A percentile compares a stretch with the other conserved stretches of the same genome.
These are phyloP conservation scores for Liparis tanakae DNA, from an alignment of 2,797 vertebrate genomes.

Conservation along the genomic window DNA sequence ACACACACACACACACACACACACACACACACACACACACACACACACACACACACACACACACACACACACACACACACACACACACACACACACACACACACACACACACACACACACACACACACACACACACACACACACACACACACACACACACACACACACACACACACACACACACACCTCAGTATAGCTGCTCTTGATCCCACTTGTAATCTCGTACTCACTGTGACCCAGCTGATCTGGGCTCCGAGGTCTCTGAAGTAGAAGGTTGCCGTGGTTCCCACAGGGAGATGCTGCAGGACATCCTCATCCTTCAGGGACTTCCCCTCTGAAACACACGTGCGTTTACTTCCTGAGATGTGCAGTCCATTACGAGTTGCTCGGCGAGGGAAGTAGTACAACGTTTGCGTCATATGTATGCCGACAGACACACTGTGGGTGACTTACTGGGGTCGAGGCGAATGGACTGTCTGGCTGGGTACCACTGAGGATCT, in stretches of 20 bases:
- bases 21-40: no score
- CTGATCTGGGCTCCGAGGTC: conserved; percentile 97
- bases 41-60: no score
- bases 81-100: no score
- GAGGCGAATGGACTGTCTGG: conserved; percentile 93
- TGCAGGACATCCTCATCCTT: conserved; percentile 96
- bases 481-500: conserved; percentile 97
- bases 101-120: no score
- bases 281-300: conserved; percentile 94
- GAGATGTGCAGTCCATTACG: background rate
- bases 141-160: no score
- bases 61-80: no score
- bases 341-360: background rate
- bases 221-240: conserved; percentile 93
- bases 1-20: no score
- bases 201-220: conserved; percentile 20
- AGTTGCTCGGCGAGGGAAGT: background rate
- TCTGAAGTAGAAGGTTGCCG: conserved; percentile 94
- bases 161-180: no score
- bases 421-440: background rate
- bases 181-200: conserved; percentile 46
- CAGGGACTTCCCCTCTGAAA: conserved; percentile 92
- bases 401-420: background rate
- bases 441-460: conserved; percentile 89
- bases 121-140: no score